A percentile compares a stretch with the other conserved stretches of the same genome.
phyloP scores from a whole-genome alignment of 2,797 vertebrate genomes.

The Nannoperca australis region DNA sequence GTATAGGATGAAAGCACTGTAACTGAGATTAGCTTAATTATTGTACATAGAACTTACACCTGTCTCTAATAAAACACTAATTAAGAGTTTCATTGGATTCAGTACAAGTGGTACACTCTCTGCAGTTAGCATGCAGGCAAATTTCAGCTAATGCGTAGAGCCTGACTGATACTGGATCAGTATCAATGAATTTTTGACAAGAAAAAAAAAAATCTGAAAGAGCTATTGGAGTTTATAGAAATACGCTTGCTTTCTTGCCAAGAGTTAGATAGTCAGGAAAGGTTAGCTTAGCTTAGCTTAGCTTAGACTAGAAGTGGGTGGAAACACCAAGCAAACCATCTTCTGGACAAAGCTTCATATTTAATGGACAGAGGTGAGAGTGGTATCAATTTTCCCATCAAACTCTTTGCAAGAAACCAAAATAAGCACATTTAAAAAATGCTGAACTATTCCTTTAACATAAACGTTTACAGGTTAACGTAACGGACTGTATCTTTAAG shows the following conservation, averaged over 20 bases:
- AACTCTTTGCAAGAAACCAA: neutral
- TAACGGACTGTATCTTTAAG: neutral
- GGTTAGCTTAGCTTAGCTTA: neutral
- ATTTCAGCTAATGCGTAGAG: neutral
- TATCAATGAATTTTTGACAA: neutral
- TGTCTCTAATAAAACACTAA: slow-evolving; percentile 27
- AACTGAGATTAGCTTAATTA: neutral
- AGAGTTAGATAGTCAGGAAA: neutral
- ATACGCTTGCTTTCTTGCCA: neutral
- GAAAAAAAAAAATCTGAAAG: neutral
- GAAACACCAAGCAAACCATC: neutral
- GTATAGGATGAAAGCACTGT: neutral
- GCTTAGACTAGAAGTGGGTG: neutral
- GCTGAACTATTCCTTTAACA: neutral
- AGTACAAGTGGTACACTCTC: neutral
- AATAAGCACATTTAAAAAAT: neutral
- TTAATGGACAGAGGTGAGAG: too few species aligned
- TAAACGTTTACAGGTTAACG: neutral
- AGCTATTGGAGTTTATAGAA: neutral
- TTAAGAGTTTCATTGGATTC: slow-evolving; percentile 21
- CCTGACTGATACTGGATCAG: neutral
- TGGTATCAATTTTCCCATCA: neutral
- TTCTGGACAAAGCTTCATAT: too few species aligned
- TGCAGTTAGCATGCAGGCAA: neutral
- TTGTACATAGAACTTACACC: neutral